Percentiles rank a stretch among this genome's conserved stretches.
Evolutionary conservation across 2,888 invertebrate genomes (phyloP).

Genomic region (Baronia brevicornis): DNA sequence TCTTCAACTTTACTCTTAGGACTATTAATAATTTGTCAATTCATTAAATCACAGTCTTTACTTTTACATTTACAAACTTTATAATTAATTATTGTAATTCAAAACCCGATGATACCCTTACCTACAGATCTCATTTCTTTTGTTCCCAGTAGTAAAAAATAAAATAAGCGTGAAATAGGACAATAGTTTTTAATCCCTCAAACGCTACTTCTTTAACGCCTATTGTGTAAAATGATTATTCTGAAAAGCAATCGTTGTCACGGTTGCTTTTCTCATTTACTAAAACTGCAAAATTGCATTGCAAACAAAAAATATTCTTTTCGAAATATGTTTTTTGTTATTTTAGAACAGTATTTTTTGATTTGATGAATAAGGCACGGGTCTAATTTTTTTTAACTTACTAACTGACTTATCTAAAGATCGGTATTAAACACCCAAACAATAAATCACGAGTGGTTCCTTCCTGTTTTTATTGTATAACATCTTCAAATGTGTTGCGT

Average conservation of each 20-base stretch:
- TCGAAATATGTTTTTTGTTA: slow-evolving; percentile 17
- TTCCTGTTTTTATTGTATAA: slow-evolving; percentile 11
- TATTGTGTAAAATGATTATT: slow-evolving; percentile 44
- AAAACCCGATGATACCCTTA: too few species aligned
- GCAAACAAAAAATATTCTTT: slow-evolving; percentile 13
- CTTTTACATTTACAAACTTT: slow-evolving; percentile 3
- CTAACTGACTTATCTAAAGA: too few species aligned
- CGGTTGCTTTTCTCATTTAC: slow-evolving; percentile 25
- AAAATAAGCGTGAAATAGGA: slow-evolving; percentile 38
- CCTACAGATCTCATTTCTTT: too few species aligned
- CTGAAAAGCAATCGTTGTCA: slow-evolving; percentile 38
- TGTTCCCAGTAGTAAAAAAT: too few species aligned
- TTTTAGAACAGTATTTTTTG: slow-evolving; percentile 3
- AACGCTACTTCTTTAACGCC: slow-evolving; percentile 40
- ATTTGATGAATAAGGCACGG: slow-evolving; percentile 4
- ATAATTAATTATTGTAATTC: slow-evolving; percentile 9
- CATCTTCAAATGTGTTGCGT: slow-evolving; percentile 5
- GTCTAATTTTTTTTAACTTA: too few species aligned
- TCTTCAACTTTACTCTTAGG: too few species aligned
- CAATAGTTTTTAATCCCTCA: slow-evolving; percentile 27
- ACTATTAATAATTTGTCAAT: too few species aligned
- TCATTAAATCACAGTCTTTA: slow-evolving; percentile 18
- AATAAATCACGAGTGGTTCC: slow-evolving; percentile 15
- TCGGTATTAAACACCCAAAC: slow-evolving; percentile 1
- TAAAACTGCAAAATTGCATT: slow-evolving; percentile 19